Evolutionary conservation across 2,797 vertebrate genomes (phyloP).

Genomic region (Loriculus beryllinus): DNA sequence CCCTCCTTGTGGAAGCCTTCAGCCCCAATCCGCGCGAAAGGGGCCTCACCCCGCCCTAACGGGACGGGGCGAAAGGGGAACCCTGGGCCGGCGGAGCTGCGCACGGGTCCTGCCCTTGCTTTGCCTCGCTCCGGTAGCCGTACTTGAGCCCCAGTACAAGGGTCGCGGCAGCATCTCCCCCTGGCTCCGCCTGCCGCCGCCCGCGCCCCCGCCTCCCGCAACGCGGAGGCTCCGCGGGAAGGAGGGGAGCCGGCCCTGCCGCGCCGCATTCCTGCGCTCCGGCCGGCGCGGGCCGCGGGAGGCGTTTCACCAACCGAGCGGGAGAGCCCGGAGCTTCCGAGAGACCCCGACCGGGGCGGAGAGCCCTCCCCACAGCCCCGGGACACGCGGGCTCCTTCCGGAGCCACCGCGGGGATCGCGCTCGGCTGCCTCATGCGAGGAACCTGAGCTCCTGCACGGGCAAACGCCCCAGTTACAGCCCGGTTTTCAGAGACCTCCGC

Average conservation of each 20-base stretch:
- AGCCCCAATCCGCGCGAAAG: background rate
- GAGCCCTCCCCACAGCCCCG: background rate
- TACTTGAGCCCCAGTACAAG: background rate
- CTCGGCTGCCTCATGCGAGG: background rate
- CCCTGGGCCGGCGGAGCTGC: background rate
- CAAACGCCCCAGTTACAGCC: background rate
- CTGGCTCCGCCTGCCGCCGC: background rate
- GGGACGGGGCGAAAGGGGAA: background rate
- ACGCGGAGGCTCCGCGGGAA: background rate
- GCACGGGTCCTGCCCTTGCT: background rate
- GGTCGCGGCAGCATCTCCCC: background rate
- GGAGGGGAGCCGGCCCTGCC: background rate
- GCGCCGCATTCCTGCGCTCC: background rate
- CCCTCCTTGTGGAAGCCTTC: background rate
- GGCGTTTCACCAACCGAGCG: too few relatives aligned
- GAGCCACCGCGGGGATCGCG: too few relatives aligned
- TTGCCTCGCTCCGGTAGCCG: background rate
- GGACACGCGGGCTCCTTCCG: background rate
- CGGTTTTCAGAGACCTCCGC: background rate
- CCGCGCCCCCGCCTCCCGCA: background rate
- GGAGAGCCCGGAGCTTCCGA: too few relatives aligned
- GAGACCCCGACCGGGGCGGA: background rate
- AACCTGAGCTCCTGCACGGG: background rate
- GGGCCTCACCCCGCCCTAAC: background rate
- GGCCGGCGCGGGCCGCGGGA: background rate